Evolutionary conservation across 1,140 invertebrate species (phyloP).

Genomic region (Drosophila chauvacae): DNA sequence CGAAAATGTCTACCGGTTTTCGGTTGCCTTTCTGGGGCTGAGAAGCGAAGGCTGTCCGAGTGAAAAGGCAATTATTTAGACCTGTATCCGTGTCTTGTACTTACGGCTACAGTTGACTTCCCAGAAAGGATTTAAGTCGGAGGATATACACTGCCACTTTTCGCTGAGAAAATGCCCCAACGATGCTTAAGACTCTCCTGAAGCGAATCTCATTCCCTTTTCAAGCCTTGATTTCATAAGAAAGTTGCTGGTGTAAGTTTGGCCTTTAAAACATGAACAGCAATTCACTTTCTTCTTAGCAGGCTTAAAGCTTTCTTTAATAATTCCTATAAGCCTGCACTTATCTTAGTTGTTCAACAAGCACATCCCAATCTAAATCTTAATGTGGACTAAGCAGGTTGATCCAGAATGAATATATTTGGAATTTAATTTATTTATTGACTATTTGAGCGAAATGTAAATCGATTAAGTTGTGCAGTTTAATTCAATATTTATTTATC

Average conservation of each 20-base stretch:
- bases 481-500: conserved; percentile 41
- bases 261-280: no score
- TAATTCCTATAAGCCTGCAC: no score
- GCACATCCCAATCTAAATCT: background rate
- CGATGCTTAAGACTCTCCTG: background rate
- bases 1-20: conserved; percentile 48
- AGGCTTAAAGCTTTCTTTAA: background rate
- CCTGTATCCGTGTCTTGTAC: conserved; percentile 50
- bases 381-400: background rate
- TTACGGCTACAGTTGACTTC: conserved; percentile 42
- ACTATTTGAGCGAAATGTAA: conserved; percentile 1
- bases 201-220: conserved; percentile 6
- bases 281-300: conserved; percentile 1
- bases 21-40: background rate
- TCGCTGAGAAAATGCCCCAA: background rate
- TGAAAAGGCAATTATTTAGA: conserved; percentile 72
- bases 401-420: background rate
- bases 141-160: conserved; percentile 9
- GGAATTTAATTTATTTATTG: conserved; percentile 5
- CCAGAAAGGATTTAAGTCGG: conserved; percentile 30
- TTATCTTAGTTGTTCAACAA: background rate
- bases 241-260: background rate
- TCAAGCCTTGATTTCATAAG: background rate
- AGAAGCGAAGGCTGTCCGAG: conserved; percentile 11
- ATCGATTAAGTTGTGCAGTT: conserved; percentile 16